Evolutionary conservation across 1,140 invertebrate species (phyloP), one percentile per base, ranked within the genome.

Genomic region (Drosophila setifemur): DNA sequence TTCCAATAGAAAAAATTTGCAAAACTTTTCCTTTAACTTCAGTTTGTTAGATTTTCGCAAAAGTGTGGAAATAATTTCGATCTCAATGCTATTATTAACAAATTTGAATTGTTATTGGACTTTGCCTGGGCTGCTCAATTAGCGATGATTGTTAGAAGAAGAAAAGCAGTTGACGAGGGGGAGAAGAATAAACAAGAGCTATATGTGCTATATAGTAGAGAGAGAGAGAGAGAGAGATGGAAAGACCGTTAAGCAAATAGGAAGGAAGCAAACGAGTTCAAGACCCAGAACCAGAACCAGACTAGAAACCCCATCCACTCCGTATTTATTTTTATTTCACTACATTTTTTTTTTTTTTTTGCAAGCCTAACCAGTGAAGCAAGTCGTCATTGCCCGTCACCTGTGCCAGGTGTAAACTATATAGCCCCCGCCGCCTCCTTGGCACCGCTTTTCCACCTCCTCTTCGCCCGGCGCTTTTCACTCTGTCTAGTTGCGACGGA

Each of bases 371-470:
- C 78, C 81, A 85, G 66, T 85, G 81, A 85, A 73, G 75, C 81
- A 86, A 85, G 81, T 64, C 75, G 61, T 64, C 50, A 57, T 60
- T 69, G 78, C 55, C 73, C 71, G 79, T 85, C 74, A 85, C 70
- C 78, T 73, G 50, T 72, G 60, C 79, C 81, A 85, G 81, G 81
- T 85, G 79, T 85, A 85, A 85, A 68, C 81, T 85, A 63, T 40
- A 49, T 64, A 63, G 53, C 73, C 71, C 73, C 44, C 55, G 50
- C 28, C 54, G 25, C 14, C 37, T 33, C 21, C 57, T 8, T 23
- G 33, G 33, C 29, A 11, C 44, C 54, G 18, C n/a, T 50, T 14
- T 12, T 16, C 29, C 29, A 0, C 31, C 12, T 11, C 16, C 43
- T 8, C 6, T 19, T 11, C 23, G 14, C 2, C 7, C 1, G 1